Conservation (phyloP, 2,113 vertebrate species). For the Oriolus oriolus region DNA sequence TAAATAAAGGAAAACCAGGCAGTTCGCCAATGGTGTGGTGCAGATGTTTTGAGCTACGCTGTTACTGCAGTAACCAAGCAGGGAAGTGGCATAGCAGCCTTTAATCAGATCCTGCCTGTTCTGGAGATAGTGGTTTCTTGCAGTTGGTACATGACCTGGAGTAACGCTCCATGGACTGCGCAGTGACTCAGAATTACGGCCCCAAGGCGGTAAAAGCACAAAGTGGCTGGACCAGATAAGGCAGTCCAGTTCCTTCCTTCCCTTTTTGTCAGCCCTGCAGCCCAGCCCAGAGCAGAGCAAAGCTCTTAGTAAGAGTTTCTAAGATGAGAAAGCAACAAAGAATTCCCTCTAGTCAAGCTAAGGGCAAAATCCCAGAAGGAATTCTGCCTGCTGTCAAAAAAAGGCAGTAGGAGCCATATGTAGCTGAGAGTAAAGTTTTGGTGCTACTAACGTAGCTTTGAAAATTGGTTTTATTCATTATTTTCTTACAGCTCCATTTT, state of each 20-base stretch:
- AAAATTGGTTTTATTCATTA: background rate
- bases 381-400: background rate
- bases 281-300: background rate
- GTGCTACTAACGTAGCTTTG: background rate
- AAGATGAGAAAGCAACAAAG: background rate
- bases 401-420: background rate
- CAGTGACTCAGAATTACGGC: background rate
- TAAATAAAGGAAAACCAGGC: background rate
- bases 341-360: background rate
- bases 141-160: background rate
- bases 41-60: background rate
- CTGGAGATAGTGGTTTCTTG: background rate
- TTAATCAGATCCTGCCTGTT: background rate
- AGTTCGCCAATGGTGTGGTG: background rate
- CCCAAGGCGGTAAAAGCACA: background rate
- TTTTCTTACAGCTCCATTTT: background rate
- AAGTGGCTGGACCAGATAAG: constrained; percentile 27
- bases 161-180: background rate
- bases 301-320: background rate
- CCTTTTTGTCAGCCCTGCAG: background rate
- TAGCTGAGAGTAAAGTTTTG: background rate
- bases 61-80: background rate
- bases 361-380: background rate
- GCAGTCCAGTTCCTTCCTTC: constrained; percentile 24
- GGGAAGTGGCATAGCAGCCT: background rate